Evolutionary conservation across 1,140 invertebrate species (phyloP), one percentile per base, ranked within the genome.

Genomic region (Megalopta genalis): DNA sequence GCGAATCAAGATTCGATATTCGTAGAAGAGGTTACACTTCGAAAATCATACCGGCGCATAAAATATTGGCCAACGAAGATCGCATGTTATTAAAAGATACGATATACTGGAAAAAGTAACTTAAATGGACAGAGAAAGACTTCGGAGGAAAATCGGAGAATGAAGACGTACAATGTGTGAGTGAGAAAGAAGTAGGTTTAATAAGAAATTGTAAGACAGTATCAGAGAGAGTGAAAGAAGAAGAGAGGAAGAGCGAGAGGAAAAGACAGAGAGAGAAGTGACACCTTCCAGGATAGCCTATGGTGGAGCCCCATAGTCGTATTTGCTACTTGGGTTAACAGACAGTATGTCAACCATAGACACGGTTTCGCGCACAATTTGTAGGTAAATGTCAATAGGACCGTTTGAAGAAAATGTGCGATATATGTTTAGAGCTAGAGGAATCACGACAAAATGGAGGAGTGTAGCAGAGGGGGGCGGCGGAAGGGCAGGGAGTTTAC

Each of bases 391-490:
- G 72, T 79, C 78, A 75, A 81, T 81, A 74, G 46, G 60, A 81
- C 75, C 52, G 81, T 81, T 57, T 52, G 74, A 86, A 52, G 49
- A 77, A 89, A 90, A 88, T 84, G 73, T 88, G 77, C 77, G 83
- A 85, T 85, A 84, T 86, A 87, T 81, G 85, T 83, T 90, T 86
- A 86, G 86, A 88, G 90, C 81, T 90, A 90, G 87, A 90, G 88
- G 87, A 91, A 91, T 90, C 90, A 90, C 90, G 89, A 91, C 91
- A 92, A 91, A 91, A 92, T 92, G 91, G 91, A 88, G 88, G 90
- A 90, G 78, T 85, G 85, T 85, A 84, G 69, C 82, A 62, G 63
- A 81, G 84, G 65, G 80, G 76, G 70, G 72, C 62, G 80, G 64
- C 69, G 82, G 75, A 80, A 73, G 82, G 63, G 72, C 73, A 77